Base-by-base conservation (phyloP, 2,113 vertebrate species). In the Chionis minor region DNA sequence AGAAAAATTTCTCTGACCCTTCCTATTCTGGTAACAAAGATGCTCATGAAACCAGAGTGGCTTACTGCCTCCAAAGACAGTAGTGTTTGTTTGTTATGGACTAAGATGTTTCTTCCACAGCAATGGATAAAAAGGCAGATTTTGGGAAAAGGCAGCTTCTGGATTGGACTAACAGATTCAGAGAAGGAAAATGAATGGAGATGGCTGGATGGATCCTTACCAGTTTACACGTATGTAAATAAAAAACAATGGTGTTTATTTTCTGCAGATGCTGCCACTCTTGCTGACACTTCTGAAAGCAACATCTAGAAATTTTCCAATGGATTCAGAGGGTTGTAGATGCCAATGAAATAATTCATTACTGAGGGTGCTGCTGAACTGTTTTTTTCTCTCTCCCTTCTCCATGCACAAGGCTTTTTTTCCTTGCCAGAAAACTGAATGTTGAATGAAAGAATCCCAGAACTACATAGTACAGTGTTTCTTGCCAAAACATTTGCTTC, bases 161-260 rank as follows among this genome's bases (percentile, higher is more conserved):
- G 99, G 99, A 99, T 99, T 59, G 99, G 99, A 66, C 98, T 99
- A 91, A 99, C 99, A 0, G 99, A 99, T 94, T 96, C 54, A 20
- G 98, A 98, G 62, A 97, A 98, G 35, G 99, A 99, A 97, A 98
- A 98, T 38, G 97, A 98, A 40, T 99, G 99, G 99, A 98, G 96
- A 87, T 99, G 99, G 99, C 90, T 99, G 82, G 99, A 99, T 66
- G 99, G 99, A 87, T 99, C 98, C 5, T 40, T 96, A 87, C 98
- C 98, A 35, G 97, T 97, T 73, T 99, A 99, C 95, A 98, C 97
- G 99, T 99, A 97, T 38, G 99, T 99, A 88, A 86, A 92, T 61
- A 52, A 77, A 88, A 90, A 78, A 4, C 62, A 77, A 20, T n/a
- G 32, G 28, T 77, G 58, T 84, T 90, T 66, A 69, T 70, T 74